These are phyloP conservation scores for Diuraphis noxia DNA, from an alignment of 1,140 invertebrate species.

Conservation along the genomic window DNA sequence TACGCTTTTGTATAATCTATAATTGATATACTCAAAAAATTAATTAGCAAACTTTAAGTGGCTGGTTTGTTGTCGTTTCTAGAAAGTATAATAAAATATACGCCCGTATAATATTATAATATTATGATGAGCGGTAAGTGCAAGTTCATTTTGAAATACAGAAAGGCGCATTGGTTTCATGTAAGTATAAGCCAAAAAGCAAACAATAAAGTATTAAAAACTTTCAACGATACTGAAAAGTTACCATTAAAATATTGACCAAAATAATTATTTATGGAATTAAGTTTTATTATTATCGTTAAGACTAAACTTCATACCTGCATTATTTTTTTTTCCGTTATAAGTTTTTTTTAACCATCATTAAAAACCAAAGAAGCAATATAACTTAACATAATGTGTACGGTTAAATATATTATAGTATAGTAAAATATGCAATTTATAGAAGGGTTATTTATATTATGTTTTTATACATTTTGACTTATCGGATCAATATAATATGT, in stretches of 20 bases:
- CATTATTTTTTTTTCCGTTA: neutral
- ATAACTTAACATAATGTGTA: neutral
- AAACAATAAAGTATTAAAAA: conserved; percentile 9
- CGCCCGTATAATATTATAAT: too few species aligned
- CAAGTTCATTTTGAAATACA: neutral
- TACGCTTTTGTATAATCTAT: neutral
- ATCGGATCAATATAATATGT: too few species aligned
- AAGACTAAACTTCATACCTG: neutral
- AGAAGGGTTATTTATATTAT: neutral
- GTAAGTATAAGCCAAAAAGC: neutral
- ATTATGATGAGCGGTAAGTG: neutral
- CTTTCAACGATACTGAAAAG: neutral
- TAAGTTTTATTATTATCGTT: conserved; percentile 3
- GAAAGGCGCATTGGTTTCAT: neutral
- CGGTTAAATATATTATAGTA: neutral
- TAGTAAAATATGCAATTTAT: neutral
- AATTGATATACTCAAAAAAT: neutral
- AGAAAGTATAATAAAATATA: neutral
- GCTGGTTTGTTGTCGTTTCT: conserved; percentile 9
- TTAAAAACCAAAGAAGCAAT: neutral
- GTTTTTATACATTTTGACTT: too few species aligned
- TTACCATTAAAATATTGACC: neutral
- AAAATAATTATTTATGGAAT: conserved; percentile 11
- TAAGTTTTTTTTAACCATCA: neutral
- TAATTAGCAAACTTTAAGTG: conserved; percentile 1